These are phyloP conservation scores for Agriotes lineatus DNA, from an alignment of 2,888 invertebrate genomes.

Conservation along the genomic window DNA sequence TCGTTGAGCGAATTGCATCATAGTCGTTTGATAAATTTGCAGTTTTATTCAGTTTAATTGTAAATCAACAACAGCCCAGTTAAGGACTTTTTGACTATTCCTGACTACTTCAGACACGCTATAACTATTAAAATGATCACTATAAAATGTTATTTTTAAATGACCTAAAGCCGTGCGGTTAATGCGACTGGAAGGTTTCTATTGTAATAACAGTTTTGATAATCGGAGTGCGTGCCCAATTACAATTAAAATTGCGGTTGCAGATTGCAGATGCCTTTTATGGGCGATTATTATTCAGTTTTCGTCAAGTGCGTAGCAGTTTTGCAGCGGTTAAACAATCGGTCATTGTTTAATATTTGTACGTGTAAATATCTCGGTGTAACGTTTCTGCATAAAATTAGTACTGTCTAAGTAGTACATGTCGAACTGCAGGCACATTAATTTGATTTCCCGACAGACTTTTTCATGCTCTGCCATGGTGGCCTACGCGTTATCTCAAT, in stretches of 20 bases:
- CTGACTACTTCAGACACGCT: too few species aligned
- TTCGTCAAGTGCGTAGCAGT: constrained; percentile 23
- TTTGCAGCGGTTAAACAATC: constrained; percentile 34
- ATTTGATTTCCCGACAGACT: constrained; percentile 13
- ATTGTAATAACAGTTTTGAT: background rate
- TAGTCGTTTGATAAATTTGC: too few species aligned
- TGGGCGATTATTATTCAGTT: constrained; percentile 35
- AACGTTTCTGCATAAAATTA: background rate
- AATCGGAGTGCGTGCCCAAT: background rate
- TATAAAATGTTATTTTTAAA: too few species aligned
- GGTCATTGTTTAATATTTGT: constrained; percentile 39
- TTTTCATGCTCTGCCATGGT: constrained; percentile 11
- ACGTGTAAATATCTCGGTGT: constrained; percentile 31
- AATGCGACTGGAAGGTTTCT: too few species aligned
- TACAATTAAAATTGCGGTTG: constrained; percentile 18
- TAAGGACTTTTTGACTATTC: too few species aligned
- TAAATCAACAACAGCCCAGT: too few species aligned
- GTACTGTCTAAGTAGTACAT: background rate
- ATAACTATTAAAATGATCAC: too few species aligned
- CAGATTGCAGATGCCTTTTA: constrained; percentile 9
- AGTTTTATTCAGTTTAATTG: too few species aligned
- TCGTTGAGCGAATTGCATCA: too few species aligned
- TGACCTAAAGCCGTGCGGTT: too few species aligned
- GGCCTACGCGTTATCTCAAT: constrained; percentile 24
- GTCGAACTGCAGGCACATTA: background rate